These are phyloP conservation scores for Terrapene triunguis DNA, from an alignment of 2,113 vertebrate genomes.

Conservation along the genomic window DNA sequence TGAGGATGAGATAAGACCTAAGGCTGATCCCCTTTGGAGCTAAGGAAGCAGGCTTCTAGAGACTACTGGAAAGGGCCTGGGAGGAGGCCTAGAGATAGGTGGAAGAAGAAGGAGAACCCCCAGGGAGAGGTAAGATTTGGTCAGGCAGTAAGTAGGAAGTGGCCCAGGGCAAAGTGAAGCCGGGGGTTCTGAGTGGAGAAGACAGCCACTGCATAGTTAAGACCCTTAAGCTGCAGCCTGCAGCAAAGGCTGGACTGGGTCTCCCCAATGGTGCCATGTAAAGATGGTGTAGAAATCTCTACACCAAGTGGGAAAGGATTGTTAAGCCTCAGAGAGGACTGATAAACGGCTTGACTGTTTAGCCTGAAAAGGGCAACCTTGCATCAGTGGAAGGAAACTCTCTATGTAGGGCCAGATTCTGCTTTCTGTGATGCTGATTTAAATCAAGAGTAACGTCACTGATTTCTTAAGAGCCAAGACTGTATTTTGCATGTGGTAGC, in stretches of 20 bases:
- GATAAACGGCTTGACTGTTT: not conserved
- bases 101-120: fast-evolving
- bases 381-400: not conserved
- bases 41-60: not conserved
- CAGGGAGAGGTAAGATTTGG: fast-evolving
- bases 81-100: not conserved
- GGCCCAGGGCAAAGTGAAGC: fast-evolving
- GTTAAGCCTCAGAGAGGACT: not conserved
- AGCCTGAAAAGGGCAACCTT: not conserved
- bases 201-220: not conserved
- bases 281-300: not conserved
- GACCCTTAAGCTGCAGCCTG: not conserved
- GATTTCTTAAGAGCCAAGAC: not conserved
- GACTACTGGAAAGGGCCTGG: no score
- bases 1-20: fast-evolving
- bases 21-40: no score
- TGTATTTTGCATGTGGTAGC: fast-evolving
- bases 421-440: not conserved
- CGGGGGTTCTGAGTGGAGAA: not conserved
- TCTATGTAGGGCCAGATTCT: fast-evolving
- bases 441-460: fast-evolving
- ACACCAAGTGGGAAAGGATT: not conserved
- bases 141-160: not conserved
- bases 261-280: not conserved
- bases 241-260: not conserved